A percentile compares a stretch with the other conserved stretches of the same genome.
phyloP scores from a whole-genome alignment of 2,797 vertebrate species.

The Cryptoprocta ferox region DNA sequence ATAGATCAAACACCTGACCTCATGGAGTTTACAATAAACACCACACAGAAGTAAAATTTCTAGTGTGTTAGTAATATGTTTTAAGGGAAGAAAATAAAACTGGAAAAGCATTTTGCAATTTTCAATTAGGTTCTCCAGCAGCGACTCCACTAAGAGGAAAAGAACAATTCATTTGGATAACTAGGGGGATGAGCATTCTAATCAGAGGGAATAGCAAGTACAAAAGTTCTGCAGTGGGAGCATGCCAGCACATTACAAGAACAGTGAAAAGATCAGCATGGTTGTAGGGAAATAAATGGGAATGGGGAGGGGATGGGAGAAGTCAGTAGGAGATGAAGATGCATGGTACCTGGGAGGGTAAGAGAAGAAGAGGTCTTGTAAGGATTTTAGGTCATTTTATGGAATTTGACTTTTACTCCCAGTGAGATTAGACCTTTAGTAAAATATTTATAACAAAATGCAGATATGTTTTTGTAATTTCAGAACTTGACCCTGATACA shows the following conservation, averaged over 20 bases:
- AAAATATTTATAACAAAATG: slow-evolving; percentile 75
- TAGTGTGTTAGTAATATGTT: not conserved
- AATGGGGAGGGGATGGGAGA: not conserved
- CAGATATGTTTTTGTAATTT: slow-evolving; percentile 57
- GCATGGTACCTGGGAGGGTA: not conserved
- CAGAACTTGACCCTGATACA: slow-evolving; percentile 55
- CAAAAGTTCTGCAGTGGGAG: rapidly evolving
- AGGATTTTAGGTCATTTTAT: not conserved
- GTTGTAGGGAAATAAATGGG: not conserved
- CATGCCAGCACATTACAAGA: not conserved
- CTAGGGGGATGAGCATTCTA: not conserved
- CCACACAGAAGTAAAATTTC: not conserved
- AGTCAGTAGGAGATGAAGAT: not conserved
- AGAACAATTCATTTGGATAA: not conserved
- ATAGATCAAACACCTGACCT: not conserved
- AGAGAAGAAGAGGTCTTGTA: not conserved
- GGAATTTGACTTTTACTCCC: slow-evolving; percentile 73
- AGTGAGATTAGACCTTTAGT: slow-evolving; percentile 66
- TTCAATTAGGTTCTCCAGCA: not conserved
- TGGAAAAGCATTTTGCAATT: not conserved
- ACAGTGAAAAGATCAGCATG: not conserved
- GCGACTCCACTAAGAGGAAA: not conserved
- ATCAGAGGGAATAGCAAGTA: not conserved
- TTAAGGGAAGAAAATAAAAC: not conserved
- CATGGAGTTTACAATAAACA: not conserved